Evolutionary conservation across 2,888 invertebrate genomes (phyloP), one percentile per base, ranked within the genome.

Genomic region (Cyclophora albipunctata): DNA sequence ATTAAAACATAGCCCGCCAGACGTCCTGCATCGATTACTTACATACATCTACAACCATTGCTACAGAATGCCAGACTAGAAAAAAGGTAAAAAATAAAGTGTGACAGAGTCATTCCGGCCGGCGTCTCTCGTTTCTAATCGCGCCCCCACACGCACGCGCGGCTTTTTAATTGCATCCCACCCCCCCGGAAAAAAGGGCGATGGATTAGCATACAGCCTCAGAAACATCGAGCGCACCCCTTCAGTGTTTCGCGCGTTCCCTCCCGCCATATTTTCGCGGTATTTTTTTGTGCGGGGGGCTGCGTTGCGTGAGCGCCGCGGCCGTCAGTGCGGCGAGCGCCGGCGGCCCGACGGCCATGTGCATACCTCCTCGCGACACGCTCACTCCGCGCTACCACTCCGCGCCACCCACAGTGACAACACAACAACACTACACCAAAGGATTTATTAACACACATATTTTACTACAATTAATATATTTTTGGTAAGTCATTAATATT

Each of bases 141-240:
- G 86, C 81, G 73, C 76, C 79, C 84, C 84, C 85, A 83, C 78
- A 77, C 87, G 86, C 87, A 85, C 86, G 87, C 87, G 87, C 87
- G 86, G 82, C 72, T 84, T 86, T 84, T 86, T 87, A 88, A 87
- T 88, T 87, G 87, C 86, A 83, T 81, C 85, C 85, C 85, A 79
- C 71, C 66, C 75, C 75, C 73, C 69, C 84, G 83, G 84, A 82
- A 83, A 84, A 86, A 84, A 85, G 84, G 84, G 84, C 82, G 84
- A 84, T 78, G 85, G 86, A 88, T 88, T 88, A 88, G 87, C 87
- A 88, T 87, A 86, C 82, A 86, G 83, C 84, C 83, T 84, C 84
- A 71, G 77, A 75, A 74, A 74, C 76, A 67, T 58, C 59, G 75
- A 75, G 78, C 77, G 82, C 84, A 84, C 84, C 85, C 62, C 59